Base-by-base conservation (phyloP, 2,888 invertebrate species). In the Pogonocherus hispidulus region DNA sequence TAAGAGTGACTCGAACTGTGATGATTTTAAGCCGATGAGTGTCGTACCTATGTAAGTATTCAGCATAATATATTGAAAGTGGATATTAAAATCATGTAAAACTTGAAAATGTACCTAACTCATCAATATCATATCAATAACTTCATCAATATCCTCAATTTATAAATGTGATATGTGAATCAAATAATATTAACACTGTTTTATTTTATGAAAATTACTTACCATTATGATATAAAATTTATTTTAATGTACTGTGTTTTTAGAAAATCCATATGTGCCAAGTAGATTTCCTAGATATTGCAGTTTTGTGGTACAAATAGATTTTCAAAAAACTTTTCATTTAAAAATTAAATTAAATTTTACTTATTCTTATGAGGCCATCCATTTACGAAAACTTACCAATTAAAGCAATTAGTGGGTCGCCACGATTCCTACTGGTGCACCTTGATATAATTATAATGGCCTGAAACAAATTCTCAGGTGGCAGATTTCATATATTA, bases 381-480 rank as follows among this genome's bases (percentile, higher is more conserved):
- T 63, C 51, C 20, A 14, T 60, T 52, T 64, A 37, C 52, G 46
- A 55, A 32, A 69, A 77, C 77, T 78, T 76, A 78, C 78, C 77
- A 73, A 68, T 59, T 44, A 52, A 62, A 51, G 57, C 23, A 57
- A 66, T 68, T 68, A 59, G 71, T 76, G 72, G 63, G 59, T 51
- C 76, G 75, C 69, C 63, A 46, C 73, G 71, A 76, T 73, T 77
- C 79, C 78, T 73, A 60, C 69, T 76, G 78, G 74, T 73, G 78
- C 74, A 81, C 80, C 82, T 80, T 83, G 80, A 81, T 79, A 79
- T 79, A 80, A 77, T 78, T 80, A 84, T 85, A 85, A 77, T 81
- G 83, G 86, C 87, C 89, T 89, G 88, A 87, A 89, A 89, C 89
- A 89, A 89, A 89, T 87, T 88, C 89, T 89, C 89, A 89, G 89